These are phyloP conservation scores for Pseudochromis fuscus DNA, from an alignment of 2,797 vertebrate genomes.

Conservation along the genomic window DNA sequence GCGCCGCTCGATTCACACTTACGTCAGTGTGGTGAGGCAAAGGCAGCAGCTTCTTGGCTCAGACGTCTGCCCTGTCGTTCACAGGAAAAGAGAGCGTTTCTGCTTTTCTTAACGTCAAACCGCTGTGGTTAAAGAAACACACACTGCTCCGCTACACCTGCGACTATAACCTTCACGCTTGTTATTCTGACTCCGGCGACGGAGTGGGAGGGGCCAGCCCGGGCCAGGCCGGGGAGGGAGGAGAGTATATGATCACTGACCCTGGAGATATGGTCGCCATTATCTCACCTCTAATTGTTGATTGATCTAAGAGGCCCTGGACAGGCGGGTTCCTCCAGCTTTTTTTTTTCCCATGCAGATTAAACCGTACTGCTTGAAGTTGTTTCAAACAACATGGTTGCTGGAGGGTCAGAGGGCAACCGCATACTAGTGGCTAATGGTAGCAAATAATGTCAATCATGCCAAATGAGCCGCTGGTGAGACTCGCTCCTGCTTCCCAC, in stretches of 20 bases:
- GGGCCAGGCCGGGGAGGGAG: constrained; percentile 30
- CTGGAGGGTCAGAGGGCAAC: constrained; percentile 85
- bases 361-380: constrained; percentile 85
- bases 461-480: constrained; percentile 82
- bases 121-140: constrained; percentile 54
- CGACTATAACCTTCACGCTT: constrained; percentile 18
- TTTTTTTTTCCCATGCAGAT: constrained; percentile 85
- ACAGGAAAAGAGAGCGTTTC: constrained; percentile 44
- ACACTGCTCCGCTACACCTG: constrained; percentile 23
- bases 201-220: constrained; percentile 25
- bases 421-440: constrained; percentile 87
- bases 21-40: constrained; percentile 62
- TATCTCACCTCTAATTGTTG: constrained; percentile 83
- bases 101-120: constrained; percentile 60
- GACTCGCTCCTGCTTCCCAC: constrained; percentile 73
- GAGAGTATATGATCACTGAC: constrained; percentile 70
- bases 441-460: constrained; percentile 90
- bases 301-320: constrained; percentile 77
- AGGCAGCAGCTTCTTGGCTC: constrained; percentile 51
- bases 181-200: constrained; percentile 36
- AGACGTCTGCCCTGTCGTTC: constrained; percentile 15
- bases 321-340: constrained; percentile 66
- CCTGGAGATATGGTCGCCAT: constrained; percentile 72
- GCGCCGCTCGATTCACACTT: constrained; percentile 63
- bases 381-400: constrained; percentile 84